Conservation (phyloP, 1,140 invertebrate genomes). For the Danaus melanippus region DNA sequence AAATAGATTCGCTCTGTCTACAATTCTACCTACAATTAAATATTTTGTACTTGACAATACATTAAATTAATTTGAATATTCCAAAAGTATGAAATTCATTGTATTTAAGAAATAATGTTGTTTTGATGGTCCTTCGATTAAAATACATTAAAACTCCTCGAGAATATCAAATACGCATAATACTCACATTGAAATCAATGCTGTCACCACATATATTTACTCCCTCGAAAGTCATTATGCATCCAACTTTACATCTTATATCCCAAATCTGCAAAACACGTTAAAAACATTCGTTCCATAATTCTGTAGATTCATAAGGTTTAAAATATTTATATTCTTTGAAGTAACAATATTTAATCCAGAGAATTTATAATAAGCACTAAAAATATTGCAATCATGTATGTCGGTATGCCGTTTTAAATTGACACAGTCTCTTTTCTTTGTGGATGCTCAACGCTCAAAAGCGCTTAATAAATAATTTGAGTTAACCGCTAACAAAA, state of each 20-base stretch:
- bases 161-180: background rate
- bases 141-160: too few species aligned
- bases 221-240: constrained; percentile 61
- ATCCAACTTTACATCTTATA: constrained; percentile 51
- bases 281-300: too few species aligned
- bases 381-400: constrained; percentile 8
- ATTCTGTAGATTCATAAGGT: too few species aligned
- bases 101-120: too few species aligned
- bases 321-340: too few species aligned
- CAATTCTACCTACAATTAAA: too few species aligned
- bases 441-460: constrained; percentile 29
- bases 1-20: too few species aligned
- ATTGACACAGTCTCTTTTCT: constrained; percentile 21
- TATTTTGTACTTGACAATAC: too few species aligned
- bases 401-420: constrained; percentile 11
- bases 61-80: too few species aligned
- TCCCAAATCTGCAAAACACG: constrained; percentile 62
- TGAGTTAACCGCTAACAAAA: constrained; percentile 52
- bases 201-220: constrained; percentile 56
- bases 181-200: constrained; percentile 60
- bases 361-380: constrained; percentile 6
- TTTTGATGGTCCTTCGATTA: too few species aligned
- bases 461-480: constrained; percentile 56
- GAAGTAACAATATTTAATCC: constrained; percentile 4
- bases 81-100: too few species aligned